phyloP scores from a whole-genome alignment of 2,113 vertebrate species.

The Proteles cristata region DNA sequence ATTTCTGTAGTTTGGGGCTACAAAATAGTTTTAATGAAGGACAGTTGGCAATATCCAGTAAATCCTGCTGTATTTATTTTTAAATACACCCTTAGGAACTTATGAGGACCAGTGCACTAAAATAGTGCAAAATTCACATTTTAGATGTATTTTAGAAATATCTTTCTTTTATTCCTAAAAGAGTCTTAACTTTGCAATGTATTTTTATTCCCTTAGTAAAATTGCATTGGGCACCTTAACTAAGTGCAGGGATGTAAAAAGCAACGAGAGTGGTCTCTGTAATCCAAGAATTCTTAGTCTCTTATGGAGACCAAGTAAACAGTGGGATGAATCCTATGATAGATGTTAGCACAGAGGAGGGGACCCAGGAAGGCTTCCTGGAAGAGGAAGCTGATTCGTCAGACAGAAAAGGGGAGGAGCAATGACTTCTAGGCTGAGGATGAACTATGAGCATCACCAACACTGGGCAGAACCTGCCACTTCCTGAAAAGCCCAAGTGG shows the following conservation, averaged over 20 bases:
- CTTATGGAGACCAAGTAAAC: not conserved
- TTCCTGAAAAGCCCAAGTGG: not conserved
- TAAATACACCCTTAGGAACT: not conserved
- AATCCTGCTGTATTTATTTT: not conserved
- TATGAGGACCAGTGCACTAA: not conserved
- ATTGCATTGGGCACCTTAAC: not conserved
- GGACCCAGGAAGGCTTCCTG: not conserved
- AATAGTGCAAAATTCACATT: not conserved
- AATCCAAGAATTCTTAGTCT: constrained; percentile 26
- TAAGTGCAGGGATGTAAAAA: not conserved
- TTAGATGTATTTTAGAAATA: not conserved
- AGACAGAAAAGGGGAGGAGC: not conserved
- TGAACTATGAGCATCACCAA: not conserved
- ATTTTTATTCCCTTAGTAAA: not conserved
- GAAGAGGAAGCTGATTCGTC: not conserved
- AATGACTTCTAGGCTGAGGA: not conserved
- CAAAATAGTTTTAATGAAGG: not conserved
- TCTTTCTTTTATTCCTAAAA: not conserved
- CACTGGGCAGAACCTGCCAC: not conserved
- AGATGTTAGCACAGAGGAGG: not conserved
- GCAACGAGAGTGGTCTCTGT: not conserved
- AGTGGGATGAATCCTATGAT: not conserved
- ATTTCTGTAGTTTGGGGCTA: not conserved
- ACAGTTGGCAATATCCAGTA: not conserved
- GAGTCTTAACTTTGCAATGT: not conserved